Evolutionary conservation across 2,797 vertebrate genomes (phyloP), one percentile per base, ranked within the genome.

Genomic region (Fistularia commersonii): DNA sequence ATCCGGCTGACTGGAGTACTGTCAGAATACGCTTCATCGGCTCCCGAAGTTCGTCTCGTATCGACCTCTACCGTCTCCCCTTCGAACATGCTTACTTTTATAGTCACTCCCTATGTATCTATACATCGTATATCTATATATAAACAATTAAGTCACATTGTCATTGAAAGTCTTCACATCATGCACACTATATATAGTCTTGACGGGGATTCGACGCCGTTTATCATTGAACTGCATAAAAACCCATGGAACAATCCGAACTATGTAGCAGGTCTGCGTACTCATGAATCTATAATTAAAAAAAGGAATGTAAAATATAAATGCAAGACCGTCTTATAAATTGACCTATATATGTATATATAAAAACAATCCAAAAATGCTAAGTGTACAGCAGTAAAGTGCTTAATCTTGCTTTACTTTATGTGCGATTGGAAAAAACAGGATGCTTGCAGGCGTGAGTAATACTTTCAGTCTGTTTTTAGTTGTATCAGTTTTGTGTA

Each of bases 381-480:
- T 65, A 76, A 54, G 55, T 79, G 68, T 86, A 87, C 71, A 88
- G 76, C 81, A 83, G 78, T 90, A 91, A 91, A 91, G 90, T 91
- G 90, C 90, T 80, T 83, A 1, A 48, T 53, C 72, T 64, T 23
- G 23, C 77, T 69, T 48, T 68, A 72, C 64, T 81, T 52, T 74
- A 60, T 71, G 76, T 80, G 82, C 80, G 64, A 61, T 57, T 55
- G 65, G 59, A 83, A 66, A 66, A 81, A 46, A 61, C 69, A 77
- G 62, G 72, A 77, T 64, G 74, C 79, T 56, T 68, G 69, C 61
- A 68, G 82, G 76, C 68, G 56, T 66, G 66, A 72, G 67, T 50
- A 66, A 60, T 64, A 63, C 54, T 76, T 45, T 32, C 11, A 33
- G 32, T 31, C 71, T 74, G 52, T 14, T 6, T 37, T 66, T 49